Evolutionary conservation across 2,888 invertebrate genomes (phyloP), one percentile per base, ranked within the genome.

Genomic region (Melanchra persicariae): DNA sequence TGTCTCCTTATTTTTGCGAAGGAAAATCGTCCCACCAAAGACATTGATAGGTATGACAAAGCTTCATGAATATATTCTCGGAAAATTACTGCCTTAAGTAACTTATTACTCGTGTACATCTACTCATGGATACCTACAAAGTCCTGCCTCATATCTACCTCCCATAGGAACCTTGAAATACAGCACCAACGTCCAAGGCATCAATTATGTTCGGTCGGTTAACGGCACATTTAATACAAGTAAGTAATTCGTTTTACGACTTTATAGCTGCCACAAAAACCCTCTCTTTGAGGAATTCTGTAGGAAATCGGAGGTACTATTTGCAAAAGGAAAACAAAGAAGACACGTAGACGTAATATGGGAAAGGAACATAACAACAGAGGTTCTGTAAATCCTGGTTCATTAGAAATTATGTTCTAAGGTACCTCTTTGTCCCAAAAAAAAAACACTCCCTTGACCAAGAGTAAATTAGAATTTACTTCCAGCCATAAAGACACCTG

Each of bases 141-240:
- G 40, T n/a, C 24, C 22, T 43, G 30, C 54, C 30, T 45, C 19
- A 62, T 51, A 57, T 57, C 40, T 34, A 52, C 19, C 19, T 47
- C 19, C 12, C 22, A 52, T 45, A 70, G 22, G 26, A 40, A 61
- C 37, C 55, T 60, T 64, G 63, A 71, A 76, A 70, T 64, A 77
- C 60, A 22, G 49, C 59, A 60, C 43, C 71, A 70, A 15, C 49
- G 63, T 70, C 37, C 24, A 55, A 75, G 47, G 40, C 55, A 65
- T 61, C 73, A 61, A 64, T 70, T 81, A 76, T 68, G 78, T 70
- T 65, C 59, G 72, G 74, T 72, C 78, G 77, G 80, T 79, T 86
- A 88, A 81, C 86, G 86, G 85, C 55, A 84, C 74, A 79, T 85
- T 84, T 80, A 83, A 79, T 75, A 77, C 79, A 77, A 79, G 79